These are phyloP conservation scores for Teinopalpus imperialis DNA, from an alignment of 2,888 invertebrate species.

Conservation along the genomic window DNA sequence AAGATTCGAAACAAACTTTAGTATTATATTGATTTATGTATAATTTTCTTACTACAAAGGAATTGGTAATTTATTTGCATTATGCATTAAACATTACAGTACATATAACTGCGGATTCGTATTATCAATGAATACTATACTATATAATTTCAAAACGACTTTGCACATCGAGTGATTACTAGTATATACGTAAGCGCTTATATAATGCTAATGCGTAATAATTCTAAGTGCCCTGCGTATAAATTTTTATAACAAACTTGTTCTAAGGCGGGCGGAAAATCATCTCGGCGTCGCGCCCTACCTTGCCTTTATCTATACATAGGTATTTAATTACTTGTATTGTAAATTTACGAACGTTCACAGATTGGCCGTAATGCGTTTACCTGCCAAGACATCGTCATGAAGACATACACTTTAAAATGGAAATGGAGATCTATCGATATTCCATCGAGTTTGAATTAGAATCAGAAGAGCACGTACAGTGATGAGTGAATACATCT, in stretches of 20 bases:
- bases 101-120: no score
- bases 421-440: constrained; percentile 3
- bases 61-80: no score
- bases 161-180: no score
- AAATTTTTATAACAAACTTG: constrained; percentile 47
- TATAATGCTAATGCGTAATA: constrained; percentile 28
- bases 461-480: no score
- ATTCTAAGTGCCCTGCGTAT: constrained; percentile 36
- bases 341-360: constrained; percentile 42
- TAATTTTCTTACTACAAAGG: no score
- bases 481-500: constrained; percentile 47
- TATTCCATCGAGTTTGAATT: constrained; percentile 20
- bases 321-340: no score
- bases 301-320: no score
- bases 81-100: no score
- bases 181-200: neutral
- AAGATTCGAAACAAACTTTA: no score
- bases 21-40: no score
- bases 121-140: no score
- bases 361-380: constrained; percentile 35
- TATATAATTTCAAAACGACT: neutral
- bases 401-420: constrained; percentile 7
- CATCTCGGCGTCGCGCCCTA: constrained; percentile 45
- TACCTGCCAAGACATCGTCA: constrained; percentile 10
- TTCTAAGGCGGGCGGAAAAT: constrained; percentile 47